Evolutionary conservation across 1,140 invertebrate species (phyloP).

Genomic region (Rhysida immarginata): DNA sequence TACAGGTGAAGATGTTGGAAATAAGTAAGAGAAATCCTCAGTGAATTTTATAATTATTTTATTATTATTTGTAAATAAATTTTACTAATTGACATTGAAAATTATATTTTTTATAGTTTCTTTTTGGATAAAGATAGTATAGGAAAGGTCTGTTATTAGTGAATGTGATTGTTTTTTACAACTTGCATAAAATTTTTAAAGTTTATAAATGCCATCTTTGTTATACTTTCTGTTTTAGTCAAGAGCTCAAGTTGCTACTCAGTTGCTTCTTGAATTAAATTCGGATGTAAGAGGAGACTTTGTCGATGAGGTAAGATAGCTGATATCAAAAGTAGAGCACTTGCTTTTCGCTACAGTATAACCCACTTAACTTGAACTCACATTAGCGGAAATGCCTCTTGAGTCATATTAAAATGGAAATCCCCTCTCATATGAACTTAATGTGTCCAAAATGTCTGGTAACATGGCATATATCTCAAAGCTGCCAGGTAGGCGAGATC

Average conservation of each 20-base stretch:
- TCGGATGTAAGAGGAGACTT: slow-evolving; percentile 81
- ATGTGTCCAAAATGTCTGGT: too few relatives aligned
- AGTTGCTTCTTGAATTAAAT: slow-evolving; percentile 78
- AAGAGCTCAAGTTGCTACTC: slow-evolving; percentile 63
- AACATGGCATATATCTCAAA: too few relatives aligned
- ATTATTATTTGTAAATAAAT: not conserved
- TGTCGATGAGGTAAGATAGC: slow-evolving; percentile 52
- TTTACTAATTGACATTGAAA: slow-evolving; percentile 2
- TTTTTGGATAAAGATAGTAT: slow-evolving; percentile 65
- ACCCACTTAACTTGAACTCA: not conserved
- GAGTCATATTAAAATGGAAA: too few relatives aligned
- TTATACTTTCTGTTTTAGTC: slow-evolving; percentile 29
- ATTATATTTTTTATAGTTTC: slow-evolving; percentile 47
- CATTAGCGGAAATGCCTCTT: too few relatives aligned
- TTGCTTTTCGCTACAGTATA: not conserved
- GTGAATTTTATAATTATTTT: not conserved
- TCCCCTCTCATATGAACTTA: too few relatives aligned
- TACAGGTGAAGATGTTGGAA: slow-evolving; percentile 76
- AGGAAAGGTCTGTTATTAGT: slow-evolving; percentile 39
- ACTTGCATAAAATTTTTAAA: not conserved
- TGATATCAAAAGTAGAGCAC: not conserved
- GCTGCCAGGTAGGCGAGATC: too few relatives aligned
- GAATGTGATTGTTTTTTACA: too few relatives aligned
- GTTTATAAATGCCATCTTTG: not conserved
- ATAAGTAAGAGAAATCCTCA: slow-evolving; percentile 47